A percentile compares a stretch with the other conserved stretches of the same genome.
These are phyloP conservation scores for Chlorodrepanis virens DNA, from an alignment of 2,113 vertebrate species.

Conservation along the genomic window DNA sequence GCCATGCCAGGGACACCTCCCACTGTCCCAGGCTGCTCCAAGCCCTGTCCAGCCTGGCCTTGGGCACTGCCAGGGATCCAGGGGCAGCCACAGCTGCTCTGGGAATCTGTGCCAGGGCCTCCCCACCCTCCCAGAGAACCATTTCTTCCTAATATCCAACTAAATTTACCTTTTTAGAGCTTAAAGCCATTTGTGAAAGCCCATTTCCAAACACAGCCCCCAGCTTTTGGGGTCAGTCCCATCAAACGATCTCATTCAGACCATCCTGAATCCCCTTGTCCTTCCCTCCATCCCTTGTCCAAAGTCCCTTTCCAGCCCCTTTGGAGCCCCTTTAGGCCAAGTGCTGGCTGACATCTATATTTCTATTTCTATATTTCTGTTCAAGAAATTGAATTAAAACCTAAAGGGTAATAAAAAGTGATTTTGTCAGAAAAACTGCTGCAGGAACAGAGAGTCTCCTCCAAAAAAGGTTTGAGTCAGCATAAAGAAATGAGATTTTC, in stretches of 20 bases:
- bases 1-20: not conserved
- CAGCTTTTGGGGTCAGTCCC: too few relatives aligned
- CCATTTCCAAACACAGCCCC: too few relatives aligned
- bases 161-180: not conserved
- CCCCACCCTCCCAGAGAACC: fast-evolving
- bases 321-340: not conserved
- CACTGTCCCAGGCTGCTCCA: not conserved
- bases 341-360: not conserved
- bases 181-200: not conserved
- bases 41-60: not conserved
- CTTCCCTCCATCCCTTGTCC: not conserved
- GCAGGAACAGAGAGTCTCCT: not conserved
- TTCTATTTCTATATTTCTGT: not conserved
- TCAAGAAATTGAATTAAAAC: not conserved
- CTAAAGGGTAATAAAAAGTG: not conserved
- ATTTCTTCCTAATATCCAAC: not conserved
- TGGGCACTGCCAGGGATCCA: not conserved
- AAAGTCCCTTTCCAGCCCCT: not conserved
- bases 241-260: too few relatives aligned
- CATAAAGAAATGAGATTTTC: not conserved
- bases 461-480: not conserved
- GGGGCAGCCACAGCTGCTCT: not conserved
- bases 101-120: not conserved
- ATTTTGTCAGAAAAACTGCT: not conserved
- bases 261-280: not conserved